phyloP scores from a whole-genome alignment of 2,888 invertebrate genomes.

The Synanthedon myopaeformis region DNA sequence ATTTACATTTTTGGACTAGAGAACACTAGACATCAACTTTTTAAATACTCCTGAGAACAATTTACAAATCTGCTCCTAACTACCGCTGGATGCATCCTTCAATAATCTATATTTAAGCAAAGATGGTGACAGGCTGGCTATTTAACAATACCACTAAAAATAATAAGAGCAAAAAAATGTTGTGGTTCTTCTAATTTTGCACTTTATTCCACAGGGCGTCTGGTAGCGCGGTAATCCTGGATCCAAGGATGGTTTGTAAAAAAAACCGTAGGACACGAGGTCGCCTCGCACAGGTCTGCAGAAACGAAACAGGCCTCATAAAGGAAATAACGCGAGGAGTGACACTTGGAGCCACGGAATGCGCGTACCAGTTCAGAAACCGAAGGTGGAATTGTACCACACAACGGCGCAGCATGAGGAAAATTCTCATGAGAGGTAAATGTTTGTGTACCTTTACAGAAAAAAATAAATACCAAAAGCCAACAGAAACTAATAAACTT shows the following conservation, averaged over 20 bases:
- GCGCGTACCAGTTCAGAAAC: conserved; percentile 87
- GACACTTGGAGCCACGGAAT: conserved; percentile 84
- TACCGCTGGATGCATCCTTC: no score
- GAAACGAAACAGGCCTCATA: conserved; percentile 83
- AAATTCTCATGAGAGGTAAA: conserved; percentile 86
- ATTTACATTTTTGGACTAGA: no score
- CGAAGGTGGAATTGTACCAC: conserved; percentile 92
- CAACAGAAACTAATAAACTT: no score
- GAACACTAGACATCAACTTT: no score
- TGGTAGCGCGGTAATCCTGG: conserved; percentile 88
- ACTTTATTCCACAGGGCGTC: conserved; percentile 73
- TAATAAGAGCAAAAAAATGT: neutral
- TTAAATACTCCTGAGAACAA: no score
- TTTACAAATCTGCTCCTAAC: no score
- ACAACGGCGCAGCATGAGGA: conserved; percentile 81
- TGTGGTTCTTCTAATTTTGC: neutral
- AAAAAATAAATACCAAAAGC: no score
- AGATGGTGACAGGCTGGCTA: neutral
- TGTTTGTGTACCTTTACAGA: no score
- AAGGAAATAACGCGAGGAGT: conserved; percentile 88
- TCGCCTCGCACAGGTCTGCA: conserved; percentile 85
- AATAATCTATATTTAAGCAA: no score
- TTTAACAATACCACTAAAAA: neutral
- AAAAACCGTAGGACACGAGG: conserved; percentile 83
- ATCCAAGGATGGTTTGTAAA: conserved; percentile 89